Conservation (phyloP, 2,113 vertebrate species). For the Pachyramphus minor region DNA sequence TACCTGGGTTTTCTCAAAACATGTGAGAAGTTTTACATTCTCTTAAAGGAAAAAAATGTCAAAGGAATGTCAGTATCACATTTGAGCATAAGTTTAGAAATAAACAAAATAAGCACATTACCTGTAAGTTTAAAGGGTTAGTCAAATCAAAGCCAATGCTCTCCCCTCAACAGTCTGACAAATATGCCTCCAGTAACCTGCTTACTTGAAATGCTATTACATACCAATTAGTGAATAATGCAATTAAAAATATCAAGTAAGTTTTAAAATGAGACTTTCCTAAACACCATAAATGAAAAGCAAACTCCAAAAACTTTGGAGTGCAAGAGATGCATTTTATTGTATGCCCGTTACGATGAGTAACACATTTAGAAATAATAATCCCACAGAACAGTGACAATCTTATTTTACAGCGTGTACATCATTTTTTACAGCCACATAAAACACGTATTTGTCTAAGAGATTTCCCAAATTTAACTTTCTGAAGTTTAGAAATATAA, state of each 20-base stretch:
- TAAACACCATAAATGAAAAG: slow-evolving; percentile 26
- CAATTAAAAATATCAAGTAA: not conserved
- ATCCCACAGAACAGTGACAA: slow-evolving; percentile 82
- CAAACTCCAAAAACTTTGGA: slow-evolving; percentile 65
- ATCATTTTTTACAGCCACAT: slow-evolving; percentile 84
- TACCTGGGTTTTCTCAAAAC: not conserved
- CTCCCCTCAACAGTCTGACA: not conserved
- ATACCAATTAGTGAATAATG: not conserved
- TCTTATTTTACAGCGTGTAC: slow-evolving; percentile 86
- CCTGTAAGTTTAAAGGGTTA: not conserved
- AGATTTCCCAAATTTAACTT: slow-evolving; percentile 78
- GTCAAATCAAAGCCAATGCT: not conserved
- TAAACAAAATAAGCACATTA: not conserved
- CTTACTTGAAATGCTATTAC: not conserved
- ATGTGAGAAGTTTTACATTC: not conserved
- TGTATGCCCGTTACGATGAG: slow-evolving; percentile 81
- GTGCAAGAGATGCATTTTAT: slow-evolving; percentile 85
- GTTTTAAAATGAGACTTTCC: not conserved
- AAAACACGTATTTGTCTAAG: slow-evolving; percentile 75
- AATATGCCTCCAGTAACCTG: not conserved
- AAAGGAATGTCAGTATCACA: not conserved
- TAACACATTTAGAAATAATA: slow-evolving; percentile 84
- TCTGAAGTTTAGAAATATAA: slow-evolving; percentile 79
- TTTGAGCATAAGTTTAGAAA: not conserved
- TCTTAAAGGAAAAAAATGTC: not conserved